Conservation (phyloP, 1,140 invertebrate species). For the Brachionus paranguensis region DNA sequence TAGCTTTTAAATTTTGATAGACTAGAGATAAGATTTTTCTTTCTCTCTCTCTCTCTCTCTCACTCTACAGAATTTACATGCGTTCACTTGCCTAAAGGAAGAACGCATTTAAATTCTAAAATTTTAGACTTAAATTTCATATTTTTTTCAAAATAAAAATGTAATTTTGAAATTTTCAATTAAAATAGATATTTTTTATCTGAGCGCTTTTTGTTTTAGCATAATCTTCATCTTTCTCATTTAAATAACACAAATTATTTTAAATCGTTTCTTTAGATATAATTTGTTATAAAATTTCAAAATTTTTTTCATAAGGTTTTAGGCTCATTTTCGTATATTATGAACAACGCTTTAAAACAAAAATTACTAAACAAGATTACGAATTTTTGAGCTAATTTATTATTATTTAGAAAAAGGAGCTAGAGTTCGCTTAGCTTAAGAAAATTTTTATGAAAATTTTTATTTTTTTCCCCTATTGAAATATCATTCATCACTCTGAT, state of each 20-base stretch:
- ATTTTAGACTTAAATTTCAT: not conserved
- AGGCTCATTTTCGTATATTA: slow-evolving; percentile 21
- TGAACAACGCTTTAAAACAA: slow-evolving; percentile 22
- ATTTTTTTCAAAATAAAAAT: not conserved
- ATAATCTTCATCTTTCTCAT: not conserved
- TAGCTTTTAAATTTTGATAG: not conserved
- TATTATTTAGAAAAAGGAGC: slow-evolving; percentile 22
- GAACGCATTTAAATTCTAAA: not conserved
- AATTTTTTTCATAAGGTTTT: not conserved
- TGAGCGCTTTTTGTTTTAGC: not conserved
- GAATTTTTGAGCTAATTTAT: slow-evolving; percentile 24
- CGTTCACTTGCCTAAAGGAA: not conserved
- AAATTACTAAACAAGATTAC: slow-evolving; percentile 12
- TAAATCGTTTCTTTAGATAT: not conserved
- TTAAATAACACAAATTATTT: slow-evolving; percentile 15
- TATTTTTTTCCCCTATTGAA: not conserved
- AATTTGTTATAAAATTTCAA: not conserved
- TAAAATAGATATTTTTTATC: not conserved
- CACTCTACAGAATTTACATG: not conserved
- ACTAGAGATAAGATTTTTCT: slow-evolving; percentile 14
- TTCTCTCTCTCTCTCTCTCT: not conserved
- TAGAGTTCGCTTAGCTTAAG: slow-evolving; percentile 31
- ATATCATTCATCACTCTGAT: not conserved
- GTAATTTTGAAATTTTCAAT: slow-evolving; percentile 30
- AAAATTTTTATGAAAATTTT: slow-evolving; percentile 15